Evolutionary conservation across 2,797 vertebrate genomes (phyloP), one percentile per base, ranked within the genome.

Genomic region (Pangasius djambal): DNA sequence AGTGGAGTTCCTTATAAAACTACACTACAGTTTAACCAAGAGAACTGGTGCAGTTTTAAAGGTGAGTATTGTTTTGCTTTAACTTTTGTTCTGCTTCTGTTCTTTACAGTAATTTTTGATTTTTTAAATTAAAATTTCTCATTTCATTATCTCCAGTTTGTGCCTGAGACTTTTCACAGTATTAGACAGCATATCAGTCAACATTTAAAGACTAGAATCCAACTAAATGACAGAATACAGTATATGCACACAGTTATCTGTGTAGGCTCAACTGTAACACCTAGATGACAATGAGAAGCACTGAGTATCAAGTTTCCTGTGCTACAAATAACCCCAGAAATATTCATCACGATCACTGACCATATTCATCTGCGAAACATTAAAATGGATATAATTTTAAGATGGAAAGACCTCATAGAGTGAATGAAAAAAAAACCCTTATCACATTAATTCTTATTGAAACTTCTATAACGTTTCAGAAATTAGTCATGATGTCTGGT

Each of bases 261-360:
- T 83, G 57, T 83, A 8, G 5, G 22, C 10, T 37, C 31, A 82
- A 61, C 34, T 44, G 22, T 44, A 61, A 28, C 57, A 83, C 37
- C 4, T 44, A 44, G 57, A 83, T 83, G 13, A 83, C 81, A 83
- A 83, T 83, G 57, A 82, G 20, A 63, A 55, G 31, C 34, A 61
- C 25, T 59, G 61, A 22, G 84, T 70, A 25, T 81, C 74, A 69
- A 1, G 61, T 84, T 74, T 79, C 61, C 44, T 70, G 48, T 81
- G 63, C 79, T 63, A 83, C 61, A 89, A 85, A 86, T 86, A 89
- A 70, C 84, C 12, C 20, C 48, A 48, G 13, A 61, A 63, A 83
- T 83, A 63, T 83, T 63, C 22, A 28, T 44, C 37, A 83, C 63
- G 57, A 63, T 40, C 34, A 63, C 37, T n/a, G 81, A 16, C 81